Evolutionary conservation across 2,797 vertebrate species (phyloP).

Genomic region (Lates japonicus): DNA sequence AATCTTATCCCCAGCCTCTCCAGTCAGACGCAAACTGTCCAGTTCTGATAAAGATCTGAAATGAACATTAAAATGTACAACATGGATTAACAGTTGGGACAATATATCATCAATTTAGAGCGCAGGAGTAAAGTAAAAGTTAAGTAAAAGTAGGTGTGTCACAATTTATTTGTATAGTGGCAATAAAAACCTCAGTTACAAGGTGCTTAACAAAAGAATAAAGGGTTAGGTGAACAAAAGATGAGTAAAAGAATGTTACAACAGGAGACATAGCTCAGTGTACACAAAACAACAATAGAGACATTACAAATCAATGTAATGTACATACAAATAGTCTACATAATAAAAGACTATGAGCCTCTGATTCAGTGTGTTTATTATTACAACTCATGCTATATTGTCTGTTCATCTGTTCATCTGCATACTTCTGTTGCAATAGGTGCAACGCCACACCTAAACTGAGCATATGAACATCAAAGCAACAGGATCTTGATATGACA

Average conservation of each 20-base stretch:
- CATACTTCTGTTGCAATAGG: not conserved
- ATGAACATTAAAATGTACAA: slow-evolving; percentile 31
- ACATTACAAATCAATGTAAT: too few relatives aligned
- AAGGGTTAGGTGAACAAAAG: too few relatives aligned
- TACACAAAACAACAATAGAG: too few relatives aligned
- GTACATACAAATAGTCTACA: too few relatives aligned
- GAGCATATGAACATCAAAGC: not conserved
- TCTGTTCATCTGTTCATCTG: not conserved
- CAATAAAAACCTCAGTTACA: too few relatives aligned
- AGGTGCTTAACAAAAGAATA: too few relatives aligned
- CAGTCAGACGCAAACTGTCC: slow-evolving; percentile 91
- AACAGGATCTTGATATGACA: not conserved
- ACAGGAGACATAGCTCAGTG: too few relatives aligned
- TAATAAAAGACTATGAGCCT: not conserved
- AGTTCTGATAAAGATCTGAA: slow-evolving; percentile 96
- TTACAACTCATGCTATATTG: not conserved
- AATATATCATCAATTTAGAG: not conserved
- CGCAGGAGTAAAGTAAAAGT: too few relatives aligned
- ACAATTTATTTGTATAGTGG: too few relatives aligned
- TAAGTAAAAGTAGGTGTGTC: too few relatives aligned
- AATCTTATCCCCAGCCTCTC: slow-evolving; percentile 95
- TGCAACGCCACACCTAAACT: not conserved
- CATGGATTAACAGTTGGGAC: not conserved
- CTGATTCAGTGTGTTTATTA: not conserved
- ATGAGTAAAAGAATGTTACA: too few relatives aligned